Base-by-base conservation (phyloP, 2,888 invertebrate genomes). In the Ametastegia equiseti region DNA sequence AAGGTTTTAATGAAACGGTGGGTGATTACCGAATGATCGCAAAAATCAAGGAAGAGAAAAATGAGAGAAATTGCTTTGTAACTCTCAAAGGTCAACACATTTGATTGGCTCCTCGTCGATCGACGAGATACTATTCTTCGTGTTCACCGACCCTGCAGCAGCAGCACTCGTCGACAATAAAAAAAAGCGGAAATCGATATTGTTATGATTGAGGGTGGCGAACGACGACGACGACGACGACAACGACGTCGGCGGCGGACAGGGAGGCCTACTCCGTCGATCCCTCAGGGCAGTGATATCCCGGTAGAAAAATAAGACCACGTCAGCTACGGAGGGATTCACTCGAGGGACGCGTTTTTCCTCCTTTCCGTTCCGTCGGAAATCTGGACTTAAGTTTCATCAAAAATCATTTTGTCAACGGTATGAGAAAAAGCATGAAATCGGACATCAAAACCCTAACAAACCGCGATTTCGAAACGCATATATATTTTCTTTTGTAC, bases 121-220 rank as follows among this genome's bases (percentile, higher is more conserved):
- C 42, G 47, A 54, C 54, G 54, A 27, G 60, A 60, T 19, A 39
- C 36, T 47, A 75, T 75, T 75, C 45, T 75, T 36, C 54, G 54
- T 75, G 75, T 75, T 75, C 75, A 54, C 75, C 54, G 50, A 54
- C 75, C 75, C 54, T 54, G 50, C 36, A 75, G 54, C 33, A 23
- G 50, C 36, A 75, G 54, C 33, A 23, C 45, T 75, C 75, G 54
- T 50, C 30, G 75, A 33, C 7, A 54, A 50, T 75, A 75, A 75
- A 57, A 39, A 75, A 78, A 57, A 42, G 27, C 42, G 63, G 78
- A 63, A 78, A 78, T 78, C 78, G 78, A 78, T 78, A 78, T 78
- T 63, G 78, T 78, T 78, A 78, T 78, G 78, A 78, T 78, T 63
- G 78, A 36, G 78, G 78, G 42, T 63, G 42, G 57, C 60, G 45